These are phyloP conservation scores for Tanaodytes sp. DNA, from an alignment of 2,888 invertebrate species.

Conservation along the genomic window DNA sequence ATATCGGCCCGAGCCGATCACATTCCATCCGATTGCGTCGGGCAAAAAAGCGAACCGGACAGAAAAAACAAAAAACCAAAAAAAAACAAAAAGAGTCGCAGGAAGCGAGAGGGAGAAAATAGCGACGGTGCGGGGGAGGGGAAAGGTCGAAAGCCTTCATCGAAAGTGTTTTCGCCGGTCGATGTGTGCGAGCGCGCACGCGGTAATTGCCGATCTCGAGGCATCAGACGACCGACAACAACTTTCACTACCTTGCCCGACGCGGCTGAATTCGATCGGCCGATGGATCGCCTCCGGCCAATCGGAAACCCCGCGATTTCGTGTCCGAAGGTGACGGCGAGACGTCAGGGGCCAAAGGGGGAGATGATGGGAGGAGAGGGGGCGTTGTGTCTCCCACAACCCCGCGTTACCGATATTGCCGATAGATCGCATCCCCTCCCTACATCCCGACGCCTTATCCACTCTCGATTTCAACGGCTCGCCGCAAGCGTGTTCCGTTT, in stretches of 20 bases:
- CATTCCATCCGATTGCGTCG: conserved; percentile 1
- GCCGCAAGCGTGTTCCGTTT: conserved; percentile 15
- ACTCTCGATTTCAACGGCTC: no score
- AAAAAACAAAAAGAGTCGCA: conserved; percentile 3
- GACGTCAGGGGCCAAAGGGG: background rate
- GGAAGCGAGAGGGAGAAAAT: background rate
- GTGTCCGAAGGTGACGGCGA: background rate
- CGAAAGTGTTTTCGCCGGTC: conserved; percentile 61
- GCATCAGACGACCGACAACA: conserved; percentile 47
- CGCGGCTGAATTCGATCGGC: conserved; percentile 27
- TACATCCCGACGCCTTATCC: background rate
- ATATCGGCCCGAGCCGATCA: conserved; percentile 3
- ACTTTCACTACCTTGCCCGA: conserved; percentile 65
- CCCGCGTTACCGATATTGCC: conserved; percentile 4
- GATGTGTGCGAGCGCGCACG: background rate
- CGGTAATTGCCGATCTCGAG: conserved; percentile 32
- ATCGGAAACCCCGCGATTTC: conserved; percentile 5
- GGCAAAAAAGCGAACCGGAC: conserved; percentile 24
- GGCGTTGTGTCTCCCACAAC: conserved; percentile 11
- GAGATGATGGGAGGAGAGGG: no score
- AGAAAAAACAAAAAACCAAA: conserved; percentile 6
- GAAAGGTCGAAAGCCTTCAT: conserved; percentile 60
- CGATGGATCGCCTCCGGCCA: conserved; percentile 7
- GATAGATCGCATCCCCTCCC: conserved; percentile 7
- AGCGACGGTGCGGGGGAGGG: conserved; percentile 29